Evolutionary conservation across 1,140 invertebrate genomes (phyloP), one percentile per base, ranked within the genome.

Genomic region (Drosophila ohnishii): DNA sequence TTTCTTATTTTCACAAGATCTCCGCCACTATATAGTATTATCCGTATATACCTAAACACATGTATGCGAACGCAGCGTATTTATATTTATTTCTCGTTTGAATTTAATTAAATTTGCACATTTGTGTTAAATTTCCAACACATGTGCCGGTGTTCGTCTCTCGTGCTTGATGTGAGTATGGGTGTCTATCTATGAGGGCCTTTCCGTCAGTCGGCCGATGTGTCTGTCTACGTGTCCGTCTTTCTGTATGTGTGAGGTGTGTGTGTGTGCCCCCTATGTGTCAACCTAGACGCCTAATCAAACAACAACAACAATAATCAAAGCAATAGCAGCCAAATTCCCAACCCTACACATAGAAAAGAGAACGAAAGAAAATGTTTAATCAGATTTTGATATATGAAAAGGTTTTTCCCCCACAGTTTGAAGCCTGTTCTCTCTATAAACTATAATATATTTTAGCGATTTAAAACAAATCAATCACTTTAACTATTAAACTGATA

Each of bases 41-140:
- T 37, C 34, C 50, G 63, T 45, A 62, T 37, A 48, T 75, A 51
- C 35, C 35, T 19, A 59, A 42, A 39, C 28, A 53, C 65, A 59
- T 22, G 47, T 51, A 75, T 82, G 75, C 45, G 37, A 84, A 73
- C 66, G 37, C 63, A 67, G 75, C 69, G 50, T 64, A 75, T 76
- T 81, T 86, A 85, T 85, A 81, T 86, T 86, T 85, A 81, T 86
- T 86, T 86, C 79, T 87, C 82, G 82, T 86, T 86, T 86, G 78
- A 87, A 86, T 86, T 86, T 87, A 86, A 86, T 86, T 86, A 86
- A 86, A 86, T 86, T 86, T 87, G 82, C 82, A 86, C 82, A 86
- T 86, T 86, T 87, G 78, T 86, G 82, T 86, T 82, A 86, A 86
- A 86, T 86, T 82, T 85, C 72, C 77, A 78, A 82, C 76, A 75